Evolutionary conservation across 2,888 invertebrate species (phyloP).

Genomic region (Itoplectis maculator): DNA sequence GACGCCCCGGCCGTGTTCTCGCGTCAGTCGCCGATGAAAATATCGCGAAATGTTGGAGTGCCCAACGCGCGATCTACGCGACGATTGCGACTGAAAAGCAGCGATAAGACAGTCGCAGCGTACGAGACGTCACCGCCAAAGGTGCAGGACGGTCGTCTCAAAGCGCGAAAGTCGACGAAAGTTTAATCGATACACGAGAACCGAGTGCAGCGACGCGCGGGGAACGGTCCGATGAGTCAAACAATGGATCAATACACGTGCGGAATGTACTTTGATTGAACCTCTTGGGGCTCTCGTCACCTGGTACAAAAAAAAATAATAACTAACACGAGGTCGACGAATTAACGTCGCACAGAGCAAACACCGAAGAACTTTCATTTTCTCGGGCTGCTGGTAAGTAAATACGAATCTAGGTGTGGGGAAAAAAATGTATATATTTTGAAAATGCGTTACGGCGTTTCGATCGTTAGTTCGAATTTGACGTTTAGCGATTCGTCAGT

Average conservation of each 20-base stretch:
- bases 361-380: neutral
- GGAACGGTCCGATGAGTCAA: slow-evolving; percentile 68
- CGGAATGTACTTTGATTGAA: slow-evolving; percentile 45
- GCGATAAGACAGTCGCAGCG: neutral
- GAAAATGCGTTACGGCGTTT: neutral
- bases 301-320: slow-evolving; percentile 24
- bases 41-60: neutral
- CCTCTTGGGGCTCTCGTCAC: slow-evolving; percentile 39
- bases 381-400: neutral
- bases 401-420: neutral
- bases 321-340: too few species aligned
- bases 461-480: neutral
- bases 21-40: neutral
- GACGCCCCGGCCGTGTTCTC: neutral
- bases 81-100: neutral
- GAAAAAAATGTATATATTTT: too few species aligned
- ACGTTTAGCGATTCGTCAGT: neutral
- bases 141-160: too few species aligned
- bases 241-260: slow-evolving; percentile 81
- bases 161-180: slow-evolving; percentile 46
- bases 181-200: slow-evolving; percentile 55
- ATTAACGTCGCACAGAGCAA: too few species aligned
- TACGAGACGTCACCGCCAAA: too few species aligned
- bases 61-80: neutral
- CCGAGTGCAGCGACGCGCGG: slow-evolving; percentile 22